Percentiles rank a stretch among this genome's conserved stretches.
phyloP scores from a whole-genome alignment of 2,797 vertebrate genomes.

The Cossypha niveicapilla region DNA sequence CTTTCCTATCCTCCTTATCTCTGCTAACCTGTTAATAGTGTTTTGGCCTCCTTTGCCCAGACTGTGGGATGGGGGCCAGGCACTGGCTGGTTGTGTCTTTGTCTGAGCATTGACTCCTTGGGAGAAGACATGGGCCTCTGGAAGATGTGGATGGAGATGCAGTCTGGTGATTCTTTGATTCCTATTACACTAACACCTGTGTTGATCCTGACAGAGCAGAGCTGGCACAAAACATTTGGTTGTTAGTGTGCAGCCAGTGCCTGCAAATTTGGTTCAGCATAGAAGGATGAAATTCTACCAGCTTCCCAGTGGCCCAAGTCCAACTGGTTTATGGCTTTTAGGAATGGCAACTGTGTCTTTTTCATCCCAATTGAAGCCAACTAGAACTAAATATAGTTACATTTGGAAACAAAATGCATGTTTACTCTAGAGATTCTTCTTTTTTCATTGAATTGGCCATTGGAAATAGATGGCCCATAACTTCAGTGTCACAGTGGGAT shows the following conservation, averaged over 20 bases:
- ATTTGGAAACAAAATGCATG: not conserved
- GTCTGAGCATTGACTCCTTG: not conserved
- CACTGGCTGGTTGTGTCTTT: not conserved
- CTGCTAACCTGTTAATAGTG: not conserved
- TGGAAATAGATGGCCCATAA: not conserved
- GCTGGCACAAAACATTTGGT: not conserved
- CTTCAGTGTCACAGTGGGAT: not conserved
- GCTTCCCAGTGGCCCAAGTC: not conserved
- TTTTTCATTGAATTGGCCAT: not conserved
- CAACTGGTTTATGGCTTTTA: not conserved
- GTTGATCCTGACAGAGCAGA: not conserved
- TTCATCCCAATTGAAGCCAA: not conserved
- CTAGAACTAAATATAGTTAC: not conserved
- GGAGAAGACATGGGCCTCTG: accelerated
- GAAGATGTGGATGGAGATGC: not conserved
- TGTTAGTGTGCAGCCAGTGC: not conserved
- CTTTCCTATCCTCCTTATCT: not conserved
- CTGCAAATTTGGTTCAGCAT: not conserved
- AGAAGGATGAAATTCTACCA: not conserved
- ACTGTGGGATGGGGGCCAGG: not conserved
- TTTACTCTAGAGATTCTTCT: not conserved
- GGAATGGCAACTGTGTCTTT: accelerated
- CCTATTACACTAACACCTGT: not conserved
- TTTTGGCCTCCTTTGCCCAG: not conserved
- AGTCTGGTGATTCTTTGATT: not conserved